Evolutionary conservation across 2,888 invertebrate genomes (phyloP).

Genomic region (Eristalis tenax): DNA sequence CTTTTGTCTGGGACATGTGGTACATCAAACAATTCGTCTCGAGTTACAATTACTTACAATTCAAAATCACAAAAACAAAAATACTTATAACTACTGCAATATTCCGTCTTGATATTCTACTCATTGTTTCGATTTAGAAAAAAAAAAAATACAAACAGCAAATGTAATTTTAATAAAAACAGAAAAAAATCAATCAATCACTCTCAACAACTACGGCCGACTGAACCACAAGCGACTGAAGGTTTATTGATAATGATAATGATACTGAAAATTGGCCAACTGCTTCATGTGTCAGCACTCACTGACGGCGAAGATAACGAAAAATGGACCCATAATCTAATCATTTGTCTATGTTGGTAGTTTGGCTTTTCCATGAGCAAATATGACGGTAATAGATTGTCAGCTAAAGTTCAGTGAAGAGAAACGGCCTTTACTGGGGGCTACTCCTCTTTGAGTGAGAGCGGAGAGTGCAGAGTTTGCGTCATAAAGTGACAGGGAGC

Average conservation of each 20-base stretch:
- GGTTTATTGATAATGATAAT: background rate
- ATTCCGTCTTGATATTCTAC: background rate
- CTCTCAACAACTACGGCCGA: background rate
- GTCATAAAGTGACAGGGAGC: no score
- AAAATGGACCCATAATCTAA: constrained; percentile 36
- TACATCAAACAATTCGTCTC: background rate
- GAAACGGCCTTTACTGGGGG: constrained; percentile 8
- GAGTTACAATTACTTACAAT: no score
- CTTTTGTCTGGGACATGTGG: background rate
- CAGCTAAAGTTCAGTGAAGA: constrained; percentile 10
- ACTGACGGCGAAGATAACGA: constrained; percentile 17
- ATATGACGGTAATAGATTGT: constrained; percentile 38
- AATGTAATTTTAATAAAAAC: no score
- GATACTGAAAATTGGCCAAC: background rate
- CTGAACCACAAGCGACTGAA: background rate
- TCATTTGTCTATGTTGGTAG: constrained; percentile 26
- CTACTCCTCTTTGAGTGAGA: background rate
- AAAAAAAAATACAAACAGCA: no score
- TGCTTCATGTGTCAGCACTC: background rate
- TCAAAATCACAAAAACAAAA: background rate
- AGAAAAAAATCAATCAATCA: background rate
- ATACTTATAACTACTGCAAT: background rate
- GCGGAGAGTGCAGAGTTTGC: background rate
- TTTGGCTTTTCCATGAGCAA: constrained; percentile 11
- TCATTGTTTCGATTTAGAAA: background rate